phyloP scores from a whole-genome alignment of 2,113 vertebrate genomes.

The Chlorocebus sabaeus region DNA sequence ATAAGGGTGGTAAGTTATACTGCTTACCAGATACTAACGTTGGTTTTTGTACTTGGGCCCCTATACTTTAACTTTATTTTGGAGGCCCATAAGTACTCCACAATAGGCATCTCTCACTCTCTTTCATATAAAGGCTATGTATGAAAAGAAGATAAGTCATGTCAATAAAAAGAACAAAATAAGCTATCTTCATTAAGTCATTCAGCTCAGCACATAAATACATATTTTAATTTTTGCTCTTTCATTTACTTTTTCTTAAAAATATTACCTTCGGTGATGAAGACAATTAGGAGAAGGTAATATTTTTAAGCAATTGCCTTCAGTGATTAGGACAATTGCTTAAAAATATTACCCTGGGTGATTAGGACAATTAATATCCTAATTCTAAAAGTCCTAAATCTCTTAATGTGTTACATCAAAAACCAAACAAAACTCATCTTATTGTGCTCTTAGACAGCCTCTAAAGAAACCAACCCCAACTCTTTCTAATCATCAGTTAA shows the following conservation, averaged over 20 bases:
- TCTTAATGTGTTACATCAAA: not conserved
- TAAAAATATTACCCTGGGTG: not conserved
- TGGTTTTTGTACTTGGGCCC: not conserved
- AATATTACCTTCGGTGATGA: not conserved
- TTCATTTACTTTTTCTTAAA: not conserved
- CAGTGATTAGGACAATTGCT: not conserved
- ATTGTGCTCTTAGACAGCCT: not conserved
- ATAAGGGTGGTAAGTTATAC: not conserved
- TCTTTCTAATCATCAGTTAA: not conserved
- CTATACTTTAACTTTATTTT: not conserved
- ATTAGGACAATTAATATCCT: not conserved
- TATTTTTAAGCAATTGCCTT: no score
- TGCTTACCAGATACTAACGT: not conserved
- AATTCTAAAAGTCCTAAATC: not conserved
- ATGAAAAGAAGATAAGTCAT: not conserved
- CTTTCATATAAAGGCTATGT: not conserved
- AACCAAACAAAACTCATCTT: not conserved
- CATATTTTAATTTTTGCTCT: not conserved
- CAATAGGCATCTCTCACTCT: not conserved
- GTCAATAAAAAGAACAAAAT: not conserved
- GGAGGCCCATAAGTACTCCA: not conserved
- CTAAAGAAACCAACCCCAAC: not conserved
- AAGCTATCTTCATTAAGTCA: not conserved
- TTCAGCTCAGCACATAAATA: not conserved
- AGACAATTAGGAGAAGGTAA: not conserved